Evolutionary conservation across 2,113 vertebrate species (phyloP).

Genomic region (Brachyhypopomus gauderio): DNA sequence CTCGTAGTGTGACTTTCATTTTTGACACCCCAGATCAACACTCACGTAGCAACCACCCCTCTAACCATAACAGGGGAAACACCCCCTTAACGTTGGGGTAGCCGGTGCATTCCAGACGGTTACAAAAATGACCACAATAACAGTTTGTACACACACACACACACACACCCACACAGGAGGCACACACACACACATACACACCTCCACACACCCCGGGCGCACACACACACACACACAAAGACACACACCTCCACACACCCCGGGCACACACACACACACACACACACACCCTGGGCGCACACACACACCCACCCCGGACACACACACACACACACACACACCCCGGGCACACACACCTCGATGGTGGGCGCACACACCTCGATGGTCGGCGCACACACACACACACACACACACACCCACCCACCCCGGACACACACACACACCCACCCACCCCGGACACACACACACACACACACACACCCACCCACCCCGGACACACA

Average conservation of each 20-base stretch:
- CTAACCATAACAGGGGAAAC: slow-evolving; percentile 51
- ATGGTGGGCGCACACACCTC: slow-evolving; percentile 72
- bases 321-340: slow-evolving; percentile 52
- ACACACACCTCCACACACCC: slow-evolving; percentile 73
- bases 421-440: no score
- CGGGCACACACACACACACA: no score
- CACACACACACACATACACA: slow-evolving; percentile 52
- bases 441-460: no score
- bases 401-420: slow-evolving; percentile 67
- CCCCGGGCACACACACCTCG: slow-evolving; percentile 80
- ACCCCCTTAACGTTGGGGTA: slow-evolving; percentile 50
- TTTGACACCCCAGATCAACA: not conserved
- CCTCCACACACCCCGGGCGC: slow-evolving; percentile 77
- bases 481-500: slow-evolving; percentile 42
- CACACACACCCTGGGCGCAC: slow-evolving; percentile 73
- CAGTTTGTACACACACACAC: no score
- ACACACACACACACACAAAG: no score
- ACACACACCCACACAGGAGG: no score
- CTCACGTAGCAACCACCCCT: slow-evolving; percentile 40
- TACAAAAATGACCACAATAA: slow-evolving; percentile 19
- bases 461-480: slow-evolving; percentile 61
- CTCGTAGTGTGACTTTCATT: slow-evolving; percentile 62
- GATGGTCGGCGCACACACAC: no score
- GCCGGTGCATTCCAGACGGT: slow-evolving; percentile 57
- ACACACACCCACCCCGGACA: no score